These are phyloP conservation scores for Dynastes hyllus DNA, from an alignment of 2,888 invertebrate genomes.

Conservation along the genomic window DNA sequence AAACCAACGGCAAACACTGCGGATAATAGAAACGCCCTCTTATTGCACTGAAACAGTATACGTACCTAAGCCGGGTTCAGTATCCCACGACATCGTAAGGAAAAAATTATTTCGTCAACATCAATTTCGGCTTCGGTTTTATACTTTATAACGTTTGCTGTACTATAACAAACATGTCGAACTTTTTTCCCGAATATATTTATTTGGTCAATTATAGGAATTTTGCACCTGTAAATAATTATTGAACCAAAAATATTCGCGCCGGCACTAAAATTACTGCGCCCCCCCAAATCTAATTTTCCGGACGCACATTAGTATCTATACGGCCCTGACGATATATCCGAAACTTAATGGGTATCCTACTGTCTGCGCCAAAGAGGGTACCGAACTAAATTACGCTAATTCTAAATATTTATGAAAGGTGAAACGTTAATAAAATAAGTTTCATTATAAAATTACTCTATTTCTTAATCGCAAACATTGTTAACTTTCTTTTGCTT, in stretches of 20 bases:
- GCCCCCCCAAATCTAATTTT: conserved; percentile 23
- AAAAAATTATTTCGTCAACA: conserved; percentile 22
- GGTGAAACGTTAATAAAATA: no score
- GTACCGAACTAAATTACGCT: no score
- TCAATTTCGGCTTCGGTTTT: conserved; percentile 41
- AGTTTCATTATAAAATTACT: no score
- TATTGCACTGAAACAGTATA: no score
- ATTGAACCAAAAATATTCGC: conserved; percentile 43
- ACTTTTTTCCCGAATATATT: conserved; percentile 43
- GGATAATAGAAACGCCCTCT: conserved; percentile 12
- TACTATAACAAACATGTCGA: conserved; percentile 43
- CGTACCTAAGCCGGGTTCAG: not conserved
- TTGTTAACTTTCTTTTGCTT: no score
- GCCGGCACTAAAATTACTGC: conserved; percentile 29
- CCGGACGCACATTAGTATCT: conserved; percentile 15
- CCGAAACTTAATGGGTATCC: not conserved
- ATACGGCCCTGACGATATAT: not conserved
- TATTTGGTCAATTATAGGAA: conserved; percentile 44
- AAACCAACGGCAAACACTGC: no score
- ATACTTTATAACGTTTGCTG: conserved; percentile 44
- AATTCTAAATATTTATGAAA: no score
- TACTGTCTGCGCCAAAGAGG: no score
- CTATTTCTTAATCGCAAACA: no score
- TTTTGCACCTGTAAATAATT: no score
- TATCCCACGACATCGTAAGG: not conserved